Evolutionary conservation across 2,888 invertebrate genomes (phyloP).

Genomic region (Octodonta nipae): DNA sequence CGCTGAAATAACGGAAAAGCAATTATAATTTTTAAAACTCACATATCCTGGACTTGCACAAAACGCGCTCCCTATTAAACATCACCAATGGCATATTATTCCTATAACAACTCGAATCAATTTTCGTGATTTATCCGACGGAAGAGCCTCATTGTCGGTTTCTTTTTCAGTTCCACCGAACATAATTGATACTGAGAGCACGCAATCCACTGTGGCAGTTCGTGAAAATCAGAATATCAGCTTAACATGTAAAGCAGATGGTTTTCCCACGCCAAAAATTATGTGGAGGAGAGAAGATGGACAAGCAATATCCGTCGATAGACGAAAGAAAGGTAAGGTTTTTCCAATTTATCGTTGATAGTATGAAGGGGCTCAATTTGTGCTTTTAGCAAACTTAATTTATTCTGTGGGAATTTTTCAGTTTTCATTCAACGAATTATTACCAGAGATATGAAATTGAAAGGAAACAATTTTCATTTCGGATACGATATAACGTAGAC

Average conservation of each 20-base stretch:
- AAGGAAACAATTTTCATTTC: too few species aligned
- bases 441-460: too few species aligned
- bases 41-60: too few species aligned
- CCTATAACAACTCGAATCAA: background rate
- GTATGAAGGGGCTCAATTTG: slow-evolving; percentile 4
- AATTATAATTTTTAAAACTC: too few species aligned
- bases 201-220: slow-evolving; percentile 81
- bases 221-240: slow-evolving; percentile 90
- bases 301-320: slow-evolving; percentile 70
- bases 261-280: slow-evolving; percentile 81
- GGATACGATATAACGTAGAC: too few species aligned
- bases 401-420: too few species aligned
- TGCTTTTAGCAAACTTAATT: slow-evolving; percentile 7
- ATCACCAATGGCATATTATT: too few species aligned
- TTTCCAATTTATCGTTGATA: too few species aligned
- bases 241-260: slow-evolving; percentile 79
- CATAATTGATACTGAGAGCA: slow-evolving; percentile 80
- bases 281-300: slow-evolving; percentile 90
- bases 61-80: too few species aligned
- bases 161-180: slow-evolving; percentile 73
- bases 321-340: slow-evolving; percentile 68
- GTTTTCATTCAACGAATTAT: too few species aligned
- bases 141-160: slow-evolving; percentile 7
- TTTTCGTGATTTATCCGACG: background rate
- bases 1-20: too few species aligned